Base-by-base conservation (phyloP, 2,888 invertebrate species). In the Scrobipalpa atriplicella region DNA sequence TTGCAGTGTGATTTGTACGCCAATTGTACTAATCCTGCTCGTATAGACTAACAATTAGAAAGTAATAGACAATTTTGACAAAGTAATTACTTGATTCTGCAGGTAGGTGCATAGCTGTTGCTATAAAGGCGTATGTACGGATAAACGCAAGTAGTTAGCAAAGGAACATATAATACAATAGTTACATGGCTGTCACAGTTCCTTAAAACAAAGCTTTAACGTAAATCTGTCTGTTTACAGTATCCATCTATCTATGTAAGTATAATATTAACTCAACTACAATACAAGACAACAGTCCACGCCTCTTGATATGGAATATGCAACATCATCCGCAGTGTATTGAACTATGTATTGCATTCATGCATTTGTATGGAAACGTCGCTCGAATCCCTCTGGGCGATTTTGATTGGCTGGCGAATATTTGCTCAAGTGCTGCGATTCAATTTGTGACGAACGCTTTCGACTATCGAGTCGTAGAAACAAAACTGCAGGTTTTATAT, bases 1-100 rank as follows among this genome's bases (percentile, higher is more conserved):
- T 60, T 65, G 65, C 65, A 19, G 18, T 36, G 65, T 9, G 65
- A 65, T 61, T 65, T 56, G 65, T 60, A 39, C 60, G 29, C 13
- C 60, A 61, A 60, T 61, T 61, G 60, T 47, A 6, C 41, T 21
- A 19, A 36, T 39, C 64, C 41, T 64, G 64, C 38, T 16, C 0
- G 3, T 58, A 58, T 38, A 38, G 38, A 16, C 36, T 16, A 58
- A 38, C 9, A n/a, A n/a, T 38, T n/a, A 16, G 29, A 13, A 38
- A n/a, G 3, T 13, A 38, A 38, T 3, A 16, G 58, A 13, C 11
- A 56, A n/a, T 18, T 9, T 18, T 21, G 21, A 18, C 1, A 18
- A 19, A n/a, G n/a, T n/a, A n/a, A n/a, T n/a, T 29, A 29, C 29
- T 29, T 5, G 2, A 29, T 29, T n/a, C n/a, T n/a, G n/a, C n/a